Base-by-base conservation (phyloP, 2,797 vertebrate genomes). In the Tauraco hartlaubi region DNA sequence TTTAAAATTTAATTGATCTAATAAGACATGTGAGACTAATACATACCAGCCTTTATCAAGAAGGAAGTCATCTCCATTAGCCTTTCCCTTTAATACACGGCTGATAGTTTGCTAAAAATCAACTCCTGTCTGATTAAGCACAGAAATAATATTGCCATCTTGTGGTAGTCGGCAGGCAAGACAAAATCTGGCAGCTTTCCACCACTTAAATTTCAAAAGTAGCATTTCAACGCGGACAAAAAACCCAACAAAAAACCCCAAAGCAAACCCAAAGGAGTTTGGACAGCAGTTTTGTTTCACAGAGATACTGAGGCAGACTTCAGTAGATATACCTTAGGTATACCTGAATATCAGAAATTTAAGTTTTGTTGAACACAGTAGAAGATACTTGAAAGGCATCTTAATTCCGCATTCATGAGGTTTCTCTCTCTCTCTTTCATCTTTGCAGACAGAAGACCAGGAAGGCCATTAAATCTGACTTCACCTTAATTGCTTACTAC, bases 61-160 rank as follows among this genome's bases (percentile, higher is more conserved):
- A 55, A 59, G n/a, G 23, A 85, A 91, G n/a, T 26, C 0, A 48
- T n/a, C 37, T 88, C 18, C 39, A 16, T 55, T 9, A 80, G 11
- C 3, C 11, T 49, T 86, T 59, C 5, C 16, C 23, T 67, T 80
- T 29, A 71, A 52, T 3, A 4, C 13, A 19, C 25, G 26, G 52
- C 12, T 59, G 21, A n/a, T 6, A 11, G 20, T 58, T 41, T 9
- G 19, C 22, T 72, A 3, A 73, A 86, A 78, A 39, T 5, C 7
- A 44, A 37, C 10, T 39, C 17, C 22, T 25, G 12, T 22, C 55
- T 64, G 64, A 39, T 22, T 44, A 64, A 46, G 68, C n/a, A 69
- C 20, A 94, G 73, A 78, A 92, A 68, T 90, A 91, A 78, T 33
- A 85, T 61, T 91, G 92, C 95, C 78, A 78, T 94, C 96, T 90